phyloP scores from a whole-genome alignment of 2,797 vertebrate genomes.

The Rallus crepitans region DNA sequence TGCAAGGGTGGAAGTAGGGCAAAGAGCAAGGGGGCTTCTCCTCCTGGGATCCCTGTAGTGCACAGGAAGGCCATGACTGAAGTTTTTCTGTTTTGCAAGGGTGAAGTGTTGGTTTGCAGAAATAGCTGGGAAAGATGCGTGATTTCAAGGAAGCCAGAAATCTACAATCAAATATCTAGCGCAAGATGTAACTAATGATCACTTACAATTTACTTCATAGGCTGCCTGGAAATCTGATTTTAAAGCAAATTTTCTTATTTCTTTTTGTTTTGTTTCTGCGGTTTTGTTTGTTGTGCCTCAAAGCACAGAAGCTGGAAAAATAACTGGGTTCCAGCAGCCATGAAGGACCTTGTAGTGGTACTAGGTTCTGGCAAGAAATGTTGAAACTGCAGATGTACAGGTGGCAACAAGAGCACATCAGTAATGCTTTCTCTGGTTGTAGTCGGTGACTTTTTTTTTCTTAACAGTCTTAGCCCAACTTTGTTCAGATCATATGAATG shows the following conservation, averaged over 20 bases:
- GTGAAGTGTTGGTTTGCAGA: background rate
- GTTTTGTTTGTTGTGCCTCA: background rate
- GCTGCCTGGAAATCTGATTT: background rate
- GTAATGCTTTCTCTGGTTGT: background rate
- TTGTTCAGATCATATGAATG: background rate
- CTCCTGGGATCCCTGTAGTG: rapidly evolving
- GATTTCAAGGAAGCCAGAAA: background rate
- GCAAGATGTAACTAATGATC: rapidly evolving
- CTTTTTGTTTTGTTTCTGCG: background rate
- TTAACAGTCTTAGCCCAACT: background rate
- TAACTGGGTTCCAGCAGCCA: background rate
- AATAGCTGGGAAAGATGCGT: background rate
- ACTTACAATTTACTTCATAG: background rate
- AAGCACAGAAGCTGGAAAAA: background rate
- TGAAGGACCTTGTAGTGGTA: background rate
- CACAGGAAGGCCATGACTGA: rapidly evolving
- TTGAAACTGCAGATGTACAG: background rate
- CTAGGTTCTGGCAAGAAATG: background rate
- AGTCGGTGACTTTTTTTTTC: background rate
- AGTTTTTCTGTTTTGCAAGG: background rate
- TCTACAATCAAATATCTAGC: background rate
- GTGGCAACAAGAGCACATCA: background rate
- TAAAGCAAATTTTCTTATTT: background rate
- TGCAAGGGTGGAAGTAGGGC: rapidly evolving
- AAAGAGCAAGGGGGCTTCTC: background rate